A percentile compares a stretch with the other conserved stretches of the same genome.
These are phyloP conservation scores for Pyrgilauda ruficollis DNA, from an alignment of 2,113 vertebrate species.

Conservation along the genomic window DNA sequence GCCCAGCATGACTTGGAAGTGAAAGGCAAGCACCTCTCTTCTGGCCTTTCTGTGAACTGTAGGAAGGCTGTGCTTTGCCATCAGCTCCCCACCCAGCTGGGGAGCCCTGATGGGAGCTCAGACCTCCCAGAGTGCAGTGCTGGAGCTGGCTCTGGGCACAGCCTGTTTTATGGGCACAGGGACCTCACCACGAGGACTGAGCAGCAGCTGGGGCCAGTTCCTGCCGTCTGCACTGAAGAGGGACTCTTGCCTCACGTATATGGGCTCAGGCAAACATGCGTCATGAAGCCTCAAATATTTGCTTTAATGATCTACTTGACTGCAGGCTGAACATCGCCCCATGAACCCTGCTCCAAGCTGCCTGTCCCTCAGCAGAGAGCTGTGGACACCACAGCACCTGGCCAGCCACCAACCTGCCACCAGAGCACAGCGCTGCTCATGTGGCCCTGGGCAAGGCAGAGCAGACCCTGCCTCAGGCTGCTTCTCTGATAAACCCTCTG, in stretches of 20 bases:
- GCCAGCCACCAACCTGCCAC: background rate
- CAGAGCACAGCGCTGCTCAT: fast-evolving
- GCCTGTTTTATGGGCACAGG: background rate
- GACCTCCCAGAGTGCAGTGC: fast-evolving
- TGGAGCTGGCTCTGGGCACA: background rate
- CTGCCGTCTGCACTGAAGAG: background rate
- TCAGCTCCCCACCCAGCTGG: background rate
- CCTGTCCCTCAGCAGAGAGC: background rate
- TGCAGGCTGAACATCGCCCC: background rate
- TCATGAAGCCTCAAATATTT: background rate
- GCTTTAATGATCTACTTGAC: background rate
- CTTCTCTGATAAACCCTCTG: background rate
- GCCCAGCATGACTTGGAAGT: background rate
- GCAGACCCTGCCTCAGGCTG: background rate
- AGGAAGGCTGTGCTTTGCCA: background rate
- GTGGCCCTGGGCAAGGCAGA: background rate
- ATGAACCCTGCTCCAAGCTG: background rate
- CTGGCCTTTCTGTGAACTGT: background rate
- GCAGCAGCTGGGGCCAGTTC: background rate
- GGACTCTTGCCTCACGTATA: background rate
- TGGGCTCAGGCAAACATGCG: background rate
- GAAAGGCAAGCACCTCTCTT: background rate
- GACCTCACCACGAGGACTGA: background rate
- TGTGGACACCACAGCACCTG: background rate
- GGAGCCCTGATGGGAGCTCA: background rate